These are phyloP conservation scores for Drosophila recens DNA, from an alignment of 2,888 invertebrate species.

Conservation along the genomic window DNA sequence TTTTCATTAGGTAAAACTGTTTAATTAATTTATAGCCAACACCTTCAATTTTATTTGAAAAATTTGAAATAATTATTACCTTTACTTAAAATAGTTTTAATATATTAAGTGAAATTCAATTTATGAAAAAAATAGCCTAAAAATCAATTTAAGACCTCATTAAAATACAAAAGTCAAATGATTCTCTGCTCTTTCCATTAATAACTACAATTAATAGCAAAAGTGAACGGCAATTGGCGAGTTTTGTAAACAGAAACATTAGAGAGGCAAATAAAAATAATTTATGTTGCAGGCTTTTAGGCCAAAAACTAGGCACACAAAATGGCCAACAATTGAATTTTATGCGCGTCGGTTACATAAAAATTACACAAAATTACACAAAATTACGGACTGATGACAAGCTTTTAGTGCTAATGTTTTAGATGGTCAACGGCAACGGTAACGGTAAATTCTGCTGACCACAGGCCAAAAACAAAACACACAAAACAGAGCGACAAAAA, in stretches of 20 bases:
- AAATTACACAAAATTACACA: slow-evolving; percentile 62
- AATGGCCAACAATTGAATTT: slow-evolving; percentile 64
- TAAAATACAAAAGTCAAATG: slow-evolving; percentile 1
- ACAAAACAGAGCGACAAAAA: not conserved
- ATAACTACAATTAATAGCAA: not conserved
- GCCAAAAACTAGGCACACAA: slow-evolving; percentile 33
- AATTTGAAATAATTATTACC: too few relatives aligned
- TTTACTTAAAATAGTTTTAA: not conserved
- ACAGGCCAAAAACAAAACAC: slow-evolving; percentile 25
- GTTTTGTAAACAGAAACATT: slow-evolving; percentile 74
- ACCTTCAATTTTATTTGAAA: too few relatives aligned
- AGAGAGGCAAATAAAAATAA: slow-evolving; percentile 60
- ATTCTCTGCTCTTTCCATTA: not conserved
- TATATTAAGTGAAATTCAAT: not conserved
- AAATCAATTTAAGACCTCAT: not conserved
- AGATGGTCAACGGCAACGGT: slow-evolving; percentile 32
- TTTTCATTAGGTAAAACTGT: too few relatives aligned
- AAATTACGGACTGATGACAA: slow-evolving; percentile 73
- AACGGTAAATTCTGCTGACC: slow-evolving; percentile 69
- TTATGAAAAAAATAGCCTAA: not conserved
- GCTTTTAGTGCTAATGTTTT: slow-evolving; percentile 74
- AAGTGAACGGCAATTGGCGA: not conserved
- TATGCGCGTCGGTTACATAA: slow-evolving; percentile 56
- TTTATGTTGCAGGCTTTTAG: slow-evolving; percentile 75
- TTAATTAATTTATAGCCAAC: too few relatives aligned